phyloP scores from a whole-genome alignment of 53 echinoderm and acorn worm species.

The Zoroaster sp. region DNA sequence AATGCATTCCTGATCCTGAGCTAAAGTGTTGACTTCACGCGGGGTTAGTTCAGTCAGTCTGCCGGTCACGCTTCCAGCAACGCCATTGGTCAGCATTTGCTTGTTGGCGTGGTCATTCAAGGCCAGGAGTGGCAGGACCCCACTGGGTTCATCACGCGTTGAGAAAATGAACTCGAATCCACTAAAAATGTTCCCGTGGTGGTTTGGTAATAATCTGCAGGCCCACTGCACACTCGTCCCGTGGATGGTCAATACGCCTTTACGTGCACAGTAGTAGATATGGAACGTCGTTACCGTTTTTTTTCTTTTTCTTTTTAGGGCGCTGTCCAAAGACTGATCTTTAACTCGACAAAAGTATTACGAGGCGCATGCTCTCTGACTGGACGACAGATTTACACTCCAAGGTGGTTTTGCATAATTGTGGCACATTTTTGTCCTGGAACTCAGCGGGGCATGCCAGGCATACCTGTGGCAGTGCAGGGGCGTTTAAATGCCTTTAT shows the following conservation, averaged over 20 bases:
- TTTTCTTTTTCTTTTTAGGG: not conserved
- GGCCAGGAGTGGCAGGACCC: not conserved
- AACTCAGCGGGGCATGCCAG: not conserved
- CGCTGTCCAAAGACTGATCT: conserved; percentile 9
- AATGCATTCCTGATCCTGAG: conserved; percentile 4
- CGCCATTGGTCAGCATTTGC: conserved; percentile 35
- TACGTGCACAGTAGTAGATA: not conserved
- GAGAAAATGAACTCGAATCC: not conserved
- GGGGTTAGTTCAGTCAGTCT: not conserved
- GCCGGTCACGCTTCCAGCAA: conserved; percentile 14
- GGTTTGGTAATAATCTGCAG: not conserved
- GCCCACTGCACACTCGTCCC: not conserved
- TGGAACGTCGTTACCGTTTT: not conserved
- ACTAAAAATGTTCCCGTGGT: not conserved
- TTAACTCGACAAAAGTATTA: conserved; percentile 10
- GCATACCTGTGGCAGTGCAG: conserved; percentile 17
- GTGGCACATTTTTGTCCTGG: not conserved
- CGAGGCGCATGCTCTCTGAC: conserved; percentile 30
- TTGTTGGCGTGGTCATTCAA: not conserved
- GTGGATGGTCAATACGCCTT: not conserved
- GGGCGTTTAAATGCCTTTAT: conserved; percentile 23
- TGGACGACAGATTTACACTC: not conserved
- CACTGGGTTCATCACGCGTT: not conserved
- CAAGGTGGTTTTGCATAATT: conserved; percentile 39
- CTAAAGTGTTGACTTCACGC: not conserved